Percentiles rank a stretch among this genome's conserved stretches.
Evolutionary conservation across 2,797 vertebrate species (phyloP).

Genomic region (Glossophaga mutica): DNA sequence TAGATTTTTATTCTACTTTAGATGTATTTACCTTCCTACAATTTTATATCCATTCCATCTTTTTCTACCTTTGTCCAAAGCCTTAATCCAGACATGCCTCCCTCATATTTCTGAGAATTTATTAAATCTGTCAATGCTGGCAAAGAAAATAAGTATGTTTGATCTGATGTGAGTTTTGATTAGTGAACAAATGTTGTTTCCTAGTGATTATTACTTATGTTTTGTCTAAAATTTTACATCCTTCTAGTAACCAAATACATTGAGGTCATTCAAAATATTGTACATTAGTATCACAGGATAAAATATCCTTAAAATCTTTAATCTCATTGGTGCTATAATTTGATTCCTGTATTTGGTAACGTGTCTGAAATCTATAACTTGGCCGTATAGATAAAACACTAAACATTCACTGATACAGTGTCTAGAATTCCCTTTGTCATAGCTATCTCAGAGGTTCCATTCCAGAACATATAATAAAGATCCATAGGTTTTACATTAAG

Average conservation of each 20-base stretch:
- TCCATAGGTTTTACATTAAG: background rate
- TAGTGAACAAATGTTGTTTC: background rate
- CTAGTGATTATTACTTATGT: background rate
- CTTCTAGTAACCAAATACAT: background rate
- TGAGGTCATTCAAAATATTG: background rate
- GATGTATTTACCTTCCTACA: background rate
- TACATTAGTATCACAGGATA: background rate
- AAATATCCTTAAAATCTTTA: background rate
- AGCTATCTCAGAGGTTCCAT: background rate
- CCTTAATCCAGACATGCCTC: background rate
- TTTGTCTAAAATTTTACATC: background rate
- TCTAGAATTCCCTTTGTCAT: background rate
- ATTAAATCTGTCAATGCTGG: background rate
- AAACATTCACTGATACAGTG: background rate
- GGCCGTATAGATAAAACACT: background rate
- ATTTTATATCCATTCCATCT: background rate
- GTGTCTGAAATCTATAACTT: background rate
- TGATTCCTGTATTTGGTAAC: background rate
- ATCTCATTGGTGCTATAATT: background rate
- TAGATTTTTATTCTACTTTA: background rate
- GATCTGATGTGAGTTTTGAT: background rate
- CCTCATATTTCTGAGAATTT: background rate
- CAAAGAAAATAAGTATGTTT: slow-evolving; percentile 4
- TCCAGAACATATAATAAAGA: background rate
- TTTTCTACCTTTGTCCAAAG: background rate